phyloP scores from a whole-genome alignment of 2,888 invertebrate genomes.

The Exephanes ischioxanthus region DNA sequence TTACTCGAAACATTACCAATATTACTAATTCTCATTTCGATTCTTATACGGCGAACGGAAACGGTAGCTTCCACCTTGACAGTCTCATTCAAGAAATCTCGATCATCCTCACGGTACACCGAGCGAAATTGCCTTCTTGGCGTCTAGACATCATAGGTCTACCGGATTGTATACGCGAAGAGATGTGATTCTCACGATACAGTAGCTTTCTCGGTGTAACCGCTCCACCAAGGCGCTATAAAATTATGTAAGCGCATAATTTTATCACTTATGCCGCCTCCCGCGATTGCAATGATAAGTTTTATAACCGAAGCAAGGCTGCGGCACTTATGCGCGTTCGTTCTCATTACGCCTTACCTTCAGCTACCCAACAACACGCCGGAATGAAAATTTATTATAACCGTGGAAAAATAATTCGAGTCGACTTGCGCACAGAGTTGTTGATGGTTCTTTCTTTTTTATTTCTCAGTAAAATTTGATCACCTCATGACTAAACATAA shows the following conservation, averaged over 20 bases:
- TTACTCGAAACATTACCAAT: neutral
- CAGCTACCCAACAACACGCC: slow-evolving; percentile 8
- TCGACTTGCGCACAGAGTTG: neutral
- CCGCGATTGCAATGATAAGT: slow-evolving; percentile 69
- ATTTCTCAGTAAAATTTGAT: slow-evolving; percentile 1
- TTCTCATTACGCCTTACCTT: slow-evolving; percentile 54
- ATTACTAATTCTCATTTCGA: neutral
- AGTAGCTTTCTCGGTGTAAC: slow-evolving; percentile 12
- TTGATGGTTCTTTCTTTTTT: neutral
- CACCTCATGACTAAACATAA: neutral
- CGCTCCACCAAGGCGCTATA: slow-evolving; percentile 54
- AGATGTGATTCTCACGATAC: slow-evolving; percentile 65
- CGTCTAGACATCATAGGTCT: slow-evolving; percentile 37
- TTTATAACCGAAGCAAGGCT: slow-evolving; percentile 65
- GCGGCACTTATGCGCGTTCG: slow-evolving; percentile 28
- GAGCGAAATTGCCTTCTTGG: slow-evolving; percentile 51
- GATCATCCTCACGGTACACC: slow-evolving; percentile 41
- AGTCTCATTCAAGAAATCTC: slow-evolving; percentile 52
- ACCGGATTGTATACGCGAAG: slow-evolving; percentile 26
- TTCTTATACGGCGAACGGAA: slow-evolving; percentile 21
- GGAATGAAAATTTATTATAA: slow-evolving; percentile 47
- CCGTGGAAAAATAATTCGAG: slow-evolving; percentile 30
- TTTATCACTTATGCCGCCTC: slow-evolving; percentile 71
- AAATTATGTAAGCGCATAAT: slow-evolving; percentile 72
- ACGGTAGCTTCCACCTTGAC: slow-evolving; percentile 63